phyloP scores from a whole-genome alignment of 2,113 vertebrate species.

The Cercopithecus mona region DNA sequence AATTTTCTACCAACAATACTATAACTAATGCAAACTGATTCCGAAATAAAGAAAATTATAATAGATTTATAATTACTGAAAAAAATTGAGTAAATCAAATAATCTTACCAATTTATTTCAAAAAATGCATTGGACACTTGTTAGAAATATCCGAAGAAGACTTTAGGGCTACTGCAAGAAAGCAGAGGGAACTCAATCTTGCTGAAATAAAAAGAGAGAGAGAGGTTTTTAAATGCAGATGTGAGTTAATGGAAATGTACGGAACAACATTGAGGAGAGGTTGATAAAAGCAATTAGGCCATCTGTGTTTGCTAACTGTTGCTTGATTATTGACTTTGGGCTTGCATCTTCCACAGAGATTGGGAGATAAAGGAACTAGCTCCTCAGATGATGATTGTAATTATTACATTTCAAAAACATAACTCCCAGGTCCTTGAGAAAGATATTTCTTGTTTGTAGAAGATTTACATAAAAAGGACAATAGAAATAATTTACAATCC shows the following conservation, averaged over 20 bases:
- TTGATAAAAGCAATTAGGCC: not conserved
- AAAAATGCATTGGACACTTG: not conserved
- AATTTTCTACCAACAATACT: not conserved
- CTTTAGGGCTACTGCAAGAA: not conserved
- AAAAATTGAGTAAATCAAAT: not conserved
- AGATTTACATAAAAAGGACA: not conserved
- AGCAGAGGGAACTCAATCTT: not conserved
- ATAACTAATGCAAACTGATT: not conserved
- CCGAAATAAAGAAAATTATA: not conserved
- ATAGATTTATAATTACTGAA: not conserved
- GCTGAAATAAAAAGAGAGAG: not conserved
- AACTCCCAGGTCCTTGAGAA: not conserved
- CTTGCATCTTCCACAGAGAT: not conserved
- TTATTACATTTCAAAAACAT: not conserved
- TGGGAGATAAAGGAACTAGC: not conserved
- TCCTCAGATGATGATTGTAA: not conserved
- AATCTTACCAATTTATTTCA: not conserved
- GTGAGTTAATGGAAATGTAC: not conserved
- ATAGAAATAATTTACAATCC: not conserved
- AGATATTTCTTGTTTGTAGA: not conserved
- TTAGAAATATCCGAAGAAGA: not conserved
- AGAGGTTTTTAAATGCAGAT: not conserved
- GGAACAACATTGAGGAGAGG: not conserved
- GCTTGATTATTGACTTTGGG: not conserved
- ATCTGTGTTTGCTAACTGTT: not conserved